Evolutionary conservation across 1,140 invertebrate species (phyloP).

Genomic region (Leptestheria dahalacensis): DNA sequence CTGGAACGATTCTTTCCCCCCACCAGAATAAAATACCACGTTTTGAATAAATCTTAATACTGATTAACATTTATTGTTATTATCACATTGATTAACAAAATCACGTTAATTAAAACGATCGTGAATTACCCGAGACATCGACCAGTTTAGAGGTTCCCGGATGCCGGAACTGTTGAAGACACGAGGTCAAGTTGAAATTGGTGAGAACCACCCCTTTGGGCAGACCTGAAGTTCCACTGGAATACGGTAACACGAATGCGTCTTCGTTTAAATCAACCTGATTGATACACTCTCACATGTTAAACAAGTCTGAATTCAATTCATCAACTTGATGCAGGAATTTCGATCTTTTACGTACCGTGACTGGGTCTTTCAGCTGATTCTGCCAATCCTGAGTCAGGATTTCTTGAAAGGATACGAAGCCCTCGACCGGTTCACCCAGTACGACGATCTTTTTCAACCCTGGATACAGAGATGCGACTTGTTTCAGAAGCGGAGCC

Average conservation of each 20-base stretch:
- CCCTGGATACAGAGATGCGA: slow-evolving; percentile 18
- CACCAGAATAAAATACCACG: no score
- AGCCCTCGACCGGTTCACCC: slow-evolving; percentile 18
- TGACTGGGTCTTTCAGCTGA: neutral
- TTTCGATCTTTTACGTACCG: no score
- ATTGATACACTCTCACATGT: neutral
- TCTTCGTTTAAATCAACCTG: slow-evolving; percentile 24
- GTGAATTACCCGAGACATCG: slow-evolving; percentile 5
- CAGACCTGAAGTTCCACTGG: slow-evolving; percentile 73
- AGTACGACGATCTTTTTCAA: slow-evolving; percentile 26
- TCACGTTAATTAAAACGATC: no score
- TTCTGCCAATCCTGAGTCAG: neutral
- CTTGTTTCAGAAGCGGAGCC: slow-evolving; percentile 36
- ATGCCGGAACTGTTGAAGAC: slow-evolving; percentile 38
- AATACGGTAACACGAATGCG: slow-evolving; percentile 29
- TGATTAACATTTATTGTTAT: no score
- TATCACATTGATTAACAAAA: no score
- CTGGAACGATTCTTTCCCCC: slow-evolving; percentile 30
- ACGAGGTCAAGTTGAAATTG: slow-evolving; percentile 53
- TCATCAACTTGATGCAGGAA: no score
- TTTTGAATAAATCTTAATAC: no score
- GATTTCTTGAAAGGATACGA: slow-evolving; percentile 2
- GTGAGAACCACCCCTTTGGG: slow-evolving; percentile 75
- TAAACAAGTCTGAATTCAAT: no score
- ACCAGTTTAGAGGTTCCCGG: slow-evolving; percentile 17